Conservation (phyloP, 2,888 invertebrate species). For the Stenichneumon culpator region DNA sequence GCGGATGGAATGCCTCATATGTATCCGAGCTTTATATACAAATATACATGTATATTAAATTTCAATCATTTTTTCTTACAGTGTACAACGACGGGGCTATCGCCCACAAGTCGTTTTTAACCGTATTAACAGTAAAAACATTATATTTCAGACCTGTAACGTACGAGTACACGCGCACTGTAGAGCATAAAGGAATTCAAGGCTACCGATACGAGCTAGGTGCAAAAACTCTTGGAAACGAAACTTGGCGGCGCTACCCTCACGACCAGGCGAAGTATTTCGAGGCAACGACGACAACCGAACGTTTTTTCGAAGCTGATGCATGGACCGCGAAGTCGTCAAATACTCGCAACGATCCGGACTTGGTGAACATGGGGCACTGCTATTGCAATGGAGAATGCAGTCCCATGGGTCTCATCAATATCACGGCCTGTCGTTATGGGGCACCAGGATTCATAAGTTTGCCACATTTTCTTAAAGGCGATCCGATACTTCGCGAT, state of each 20-base stretch:
- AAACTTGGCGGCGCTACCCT: conserved; percentile 79
- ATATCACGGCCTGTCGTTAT: conserved; percentile 92
- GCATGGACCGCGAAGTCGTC: conserved; percentile 61
- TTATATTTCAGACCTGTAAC: conserved; percentile 72
- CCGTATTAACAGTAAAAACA: not conserved
- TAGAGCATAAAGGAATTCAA: conserved; percentile 87
- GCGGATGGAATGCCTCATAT: too few relatives aligned
- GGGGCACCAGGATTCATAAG: conserved; percentile 94
- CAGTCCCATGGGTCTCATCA: conserved; percentile 90
- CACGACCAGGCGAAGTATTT: conserved; percentile 82
- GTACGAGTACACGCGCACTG: conserved; percentile 87
- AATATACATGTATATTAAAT: too few relatives aligned
- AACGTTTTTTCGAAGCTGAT: conserved; percentile 80
- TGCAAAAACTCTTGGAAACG: conserved; percentile 86
- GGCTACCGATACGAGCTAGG: conserved; percentile 90
- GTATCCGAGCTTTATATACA: too few relatives aligned
- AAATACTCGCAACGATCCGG: conserved; percentile 73
- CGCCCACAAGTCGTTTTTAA: not conserved
- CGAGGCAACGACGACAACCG: conserved; percentile 79
- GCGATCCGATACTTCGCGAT: conserved; percentile 89
- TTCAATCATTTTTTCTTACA: too few relatives aligned
- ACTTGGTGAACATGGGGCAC: conserved; percentile 81
- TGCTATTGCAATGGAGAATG: conserved; percentile 92
- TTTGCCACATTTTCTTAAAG: conserved; percentile 93
- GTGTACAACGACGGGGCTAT: too few relatives aligned